These are phyloP conservation scores for Omphaloscelis lunosa DNA, from an alignment of 2,888 invertebrate genomes.

Conservation along the genomic window DNA sequence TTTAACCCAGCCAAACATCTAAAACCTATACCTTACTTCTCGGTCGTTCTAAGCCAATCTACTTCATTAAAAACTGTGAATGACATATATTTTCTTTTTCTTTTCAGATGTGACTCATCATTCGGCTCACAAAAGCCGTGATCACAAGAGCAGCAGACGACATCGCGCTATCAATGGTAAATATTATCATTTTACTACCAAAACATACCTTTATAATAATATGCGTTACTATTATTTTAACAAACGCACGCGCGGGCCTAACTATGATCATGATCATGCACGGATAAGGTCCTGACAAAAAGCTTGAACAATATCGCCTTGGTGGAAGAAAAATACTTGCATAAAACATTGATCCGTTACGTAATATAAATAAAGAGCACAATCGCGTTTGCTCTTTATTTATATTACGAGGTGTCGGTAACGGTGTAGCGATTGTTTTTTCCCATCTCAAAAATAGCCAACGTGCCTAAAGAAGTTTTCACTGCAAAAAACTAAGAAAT, in stretches of 20 bases:
- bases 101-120: conserved; percentile 78
- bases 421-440: no score
- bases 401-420: no score
- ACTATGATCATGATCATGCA: neutral
- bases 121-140: conserved; percentile 72
- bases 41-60: neutral
- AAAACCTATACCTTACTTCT: neutral
- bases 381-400: no score
- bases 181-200: conserved; percentile 21
- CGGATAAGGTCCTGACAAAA: neutral
- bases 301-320: no score
- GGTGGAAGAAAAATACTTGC: no score
- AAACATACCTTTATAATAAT: conserved; percentile 1
- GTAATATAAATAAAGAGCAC: no score
- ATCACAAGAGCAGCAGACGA: conserved; percentile 76
- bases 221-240: neutral
- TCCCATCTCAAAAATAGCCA: no score
- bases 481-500: no score
- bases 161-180: conserved; percentile 83
- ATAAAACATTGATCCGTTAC: no score
- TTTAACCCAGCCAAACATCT: neutral
- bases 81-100: neutral
- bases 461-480: no score
- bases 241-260: neutral
- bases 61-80: neutral